Conservation (phyloP, 2,113 vertebrate genomes). For the Silurus meridionalis region DNA sequence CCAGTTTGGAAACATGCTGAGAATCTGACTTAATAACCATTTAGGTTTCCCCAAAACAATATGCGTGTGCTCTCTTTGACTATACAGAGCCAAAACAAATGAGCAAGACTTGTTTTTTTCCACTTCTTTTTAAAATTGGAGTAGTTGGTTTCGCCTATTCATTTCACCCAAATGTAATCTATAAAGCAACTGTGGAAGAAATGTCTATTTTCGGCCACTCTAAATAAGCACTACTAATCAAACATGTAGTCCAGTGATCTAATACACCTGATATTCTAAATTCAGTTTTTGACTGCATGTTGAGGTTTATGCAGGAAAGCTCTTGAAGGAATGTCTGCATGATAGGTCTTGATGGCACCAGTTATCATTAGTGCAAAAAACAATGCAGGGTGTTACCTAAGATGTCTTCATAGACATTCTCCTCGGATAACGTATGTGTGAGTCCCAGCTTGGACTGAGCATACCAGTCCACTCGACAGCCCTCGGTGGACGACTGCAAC, state of each 20-base stretch:
- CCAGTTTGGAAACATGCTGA: background rate
- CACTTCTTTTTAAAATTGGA: background rate
- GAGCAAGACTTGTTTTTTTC: background rate
- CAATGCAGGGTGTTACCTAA: constrained; percentile 76
- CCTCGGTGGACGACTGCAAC: constrained; percentile 82
- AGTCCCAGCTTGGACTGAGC: constrained; percentile 89
- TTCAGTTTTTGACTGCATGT: background rate
- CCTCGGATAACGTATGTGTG: constrained; percentile 95
- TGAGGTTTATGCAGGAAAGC: background rate
- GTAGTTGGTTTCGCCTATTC: background rate
- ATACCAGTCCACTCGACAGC: constrained; percentile 85
- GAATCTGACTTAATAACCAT: constrained; percentile 13
- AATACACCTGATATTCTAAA: background rate
- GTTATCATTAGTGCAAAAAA: background rate
- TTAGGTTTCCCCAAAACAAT: background rate
- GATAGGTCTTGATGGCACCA: background rate
- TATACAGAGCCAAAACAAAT: background rate
- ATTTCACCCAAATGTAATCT: background rate
- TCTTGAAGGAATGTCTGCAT: background rate
- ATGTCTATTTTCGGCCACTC: background rate
- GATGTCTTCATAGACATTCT: constrained; percentile 97
- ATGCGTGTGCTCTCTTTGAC: background rate
- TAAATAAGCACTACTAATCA: background rate
- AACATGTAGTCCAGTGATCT: background rate
- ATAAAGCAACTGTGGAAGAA: background rate